Evolutionary conservation across 2,888 invertebrate genomes (phyloP).

Genomic region (Resseliella maxima): DNA sequence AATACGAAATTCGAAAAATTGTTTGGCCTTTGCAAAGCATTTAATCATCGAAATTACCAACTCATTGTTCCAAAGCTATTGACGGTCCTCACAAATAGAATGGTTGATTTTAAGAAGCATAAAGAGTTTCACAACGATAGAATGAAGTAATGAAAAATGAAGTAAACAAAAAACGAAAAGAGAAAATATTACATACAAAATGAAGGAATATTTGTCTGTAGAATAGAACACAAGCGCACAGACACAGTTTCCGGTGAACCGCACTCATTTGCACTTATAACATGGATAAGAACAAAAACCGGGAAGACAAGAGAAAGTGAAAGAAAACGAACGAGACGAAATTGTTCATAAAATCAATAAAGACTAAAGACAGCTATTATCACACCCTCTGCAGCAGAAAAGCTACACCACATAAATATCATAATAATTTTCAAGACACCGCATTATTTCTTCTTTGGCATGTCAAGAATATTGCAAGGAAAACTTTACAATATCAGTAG

Average conservation of each 20-base stretch:
- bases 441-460: slow-evolving; percentile 50
- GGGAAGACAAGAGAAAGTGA: too few species aligned
- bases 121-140: background rate
- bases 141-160: background rate
- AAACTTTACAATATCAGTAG: background rate
- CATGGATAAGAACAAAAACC: too few species aligned
- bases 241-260: slow-evolving; percentile 36
- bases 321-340: too few species aligned
- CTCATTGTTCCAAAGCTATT: slow-evolving; percentile 14
- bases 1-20: slow-evolving; percentile 2
- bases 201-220: background rate
- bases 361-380: slow-evolving; percentile 25
- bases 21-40: background rate
- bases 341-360: slow-evolving; percentile 53
- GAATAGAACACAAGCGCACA: background rate
- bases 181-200: background rate
- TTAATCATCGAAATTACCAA: slow-evolving; percentile 18
- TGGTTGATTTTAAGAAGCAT: slow-evolving; percentile 4
- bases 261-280: slow-evolving; percentile 24
- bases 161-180: background rate
- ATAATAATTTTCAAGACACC: slow-evolving; percentile 45
- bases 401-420: slow-evolving; percentile 37
- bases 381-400: slow-evolving; percentile 15
- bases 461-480: background rate
- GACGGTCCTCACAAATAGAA: background rate